Percentiles rank a stretch among this genome's conserved stretches.
These are phyloP conservation scores for Meloidogyne exigua DNA, from an alignment of 1,140 invertebrate genomes.

Conservation along the genomic window DNA sequence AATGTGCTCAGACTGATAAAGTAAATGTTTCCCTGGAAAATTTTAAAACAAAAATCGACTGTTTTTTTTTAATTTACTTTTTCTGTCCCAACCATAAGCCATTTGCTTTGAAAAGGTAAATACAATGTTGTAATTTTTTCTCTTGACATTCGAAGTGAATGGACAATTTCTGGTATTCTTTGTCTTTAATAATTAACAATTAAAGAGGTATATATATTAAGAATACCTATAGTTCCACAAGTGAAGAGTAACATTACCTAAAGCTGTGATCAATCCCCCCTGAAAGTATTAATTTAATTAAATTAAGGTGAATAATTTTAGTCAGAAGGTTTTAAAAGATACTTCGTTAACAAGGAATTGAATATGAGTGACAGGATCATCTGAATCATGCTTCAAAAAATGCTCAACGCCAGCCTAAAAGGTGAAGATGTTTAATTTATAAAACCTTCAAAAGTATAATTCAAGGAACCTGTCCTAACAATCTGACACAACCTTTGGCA, in stretches of 20 bases:
- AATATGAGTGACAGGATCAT: slow-evolving; percentile 76
- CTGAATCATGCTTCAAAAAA: slow-evolving; percentile 76
- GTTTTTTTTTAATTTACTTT: slow-evolving; percentile 62
- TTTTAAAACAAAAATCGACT: slow-evolving; percentile 8
- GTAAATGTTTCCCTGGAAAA: slow-evolving; percentile 81
- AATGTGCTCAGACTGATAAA: slow-evolving; percentile 94
- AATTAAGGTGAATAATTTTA: slow-evolving; percentile 24
- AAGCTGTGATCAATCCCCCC: slow-evolving; percentile 87
- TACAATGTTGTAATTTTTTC: slow-evolving; percentile 85
- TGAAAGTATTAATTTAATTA: slow-evolving; percentile 48
- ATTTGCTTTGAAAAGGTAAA: slow-evolving; percentile 92
- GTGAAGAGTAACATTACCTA: slow-evolving; percentile 88
- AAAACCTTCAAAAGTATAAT: background rate
- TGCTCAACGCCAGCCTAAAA: slow-evolving; percentile 85
- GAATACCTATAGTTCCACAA: slow-evolving; percentile 82
- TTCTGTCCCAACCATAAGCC: slow-evolving; percentile 96
- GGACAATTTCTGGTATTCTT: slow-evolving; percentile 69
- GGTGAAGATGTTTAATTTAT: slow-evolving; percentile 69
- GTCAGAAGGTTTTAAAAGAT: background rate
- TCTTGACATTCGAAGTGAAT: slow-evolving; percentile 57
- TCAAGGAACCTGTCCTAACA: slow-evolving; percentile 71
- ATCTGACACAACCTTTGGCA: slow-evolving; percentile 86
- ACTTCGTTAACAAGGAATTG: slow-evolving; percentile 90
- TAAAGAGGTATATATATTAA: background rate
- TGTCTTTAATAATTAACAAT: slow-evolving; percentile 68